These are phyloP conservation scores for Glaucidium brasilianum DNA, from an alignment of 2,113 vertebrate species.

Conservation along the genomic window DNA sequence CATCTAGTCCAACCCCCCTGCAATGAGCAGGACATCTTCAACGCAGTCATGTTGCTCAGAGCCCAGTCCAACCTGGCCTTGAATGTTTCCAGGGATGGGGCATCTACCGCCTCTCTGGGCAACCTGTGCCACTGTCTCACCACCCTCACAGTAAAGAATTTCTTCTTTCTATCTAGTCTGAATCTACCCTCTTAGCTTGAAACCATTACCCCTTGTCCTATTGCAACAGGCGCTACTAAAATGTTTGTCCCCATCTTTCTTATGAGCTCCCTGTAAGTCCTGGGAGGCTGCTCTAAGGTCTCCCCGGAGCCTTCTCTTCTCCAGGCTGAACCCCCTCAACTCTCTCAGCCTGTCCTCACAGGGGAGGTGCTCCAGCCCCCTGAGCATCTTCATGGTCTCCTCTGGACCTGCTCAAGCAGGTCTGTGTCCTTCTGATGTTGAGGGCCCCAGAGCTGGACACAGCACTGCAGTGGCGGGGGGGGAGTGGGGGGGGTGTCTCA, in stretches of 20 bases:
- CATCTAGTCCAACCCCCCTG: background rate
- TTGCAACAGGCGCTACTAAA: background rate
- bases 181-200: background rate
- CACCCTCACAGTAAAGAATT: background rate
- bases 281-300: background rate
- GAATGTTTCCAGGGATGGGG: background rate
- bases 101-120: background rate
- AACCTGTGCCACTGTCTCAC: background rate
- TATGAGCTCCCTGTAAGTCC: background rate
- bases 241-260: background rate
- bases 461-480: too few relatives aligned
- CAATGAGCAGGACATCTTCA: background rate
- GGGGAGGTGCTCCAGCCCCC: background rate
- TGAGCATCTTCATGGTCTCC: background rate
- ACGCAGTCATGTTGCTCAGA: background rate
- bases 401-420: background rate
- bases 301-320: fast-evolving
- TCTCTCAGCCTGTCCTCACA: background rate
- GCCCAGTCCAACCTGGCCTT: fast-evolving
- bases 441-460: background rate
- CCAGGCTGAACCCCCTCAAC: background rate
- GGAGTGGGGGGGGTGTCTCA: background rate
- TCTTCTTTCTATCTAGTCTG: too few relatives aligned
- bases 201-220: background rate
- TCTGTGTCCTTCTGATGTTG: background rate